Base-by-base conservation (phyloP, 2,888 invertebrate genomes). In the Lasioglossum villosulum region DNA sequence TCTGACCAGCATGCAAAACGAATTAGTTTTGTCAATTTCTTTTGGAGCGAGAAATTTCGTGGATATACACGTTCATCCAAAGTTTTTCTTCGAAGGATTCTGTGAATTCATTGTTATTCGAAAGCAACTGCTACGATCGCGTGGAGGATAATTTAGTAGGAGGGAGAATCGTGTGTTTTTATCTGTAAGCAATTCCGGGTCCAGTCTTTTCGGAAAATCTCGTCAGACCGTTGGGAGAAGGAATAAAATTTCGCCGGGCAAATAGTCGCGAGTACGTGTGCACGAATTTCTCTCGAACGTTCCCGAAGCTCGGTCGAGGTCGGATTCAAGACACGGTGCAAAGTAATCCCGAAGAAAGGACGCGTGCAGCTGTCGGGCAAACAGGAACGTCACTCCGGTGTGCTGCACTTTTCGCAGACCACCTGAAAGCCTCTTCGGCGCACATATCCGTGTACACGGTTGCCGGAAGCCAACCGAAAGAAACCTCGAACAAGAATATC, bases 381-480 rank as follows among this genome's bases (percentile, higher is more conserved):
- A 84, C 59, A 71, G 70, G 59, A 87, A 77, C 70, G 78, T 52
- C 68, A 75, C 59, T 52, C 70, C n/a, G 45, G 66, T n/a, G 52
- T n/a, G 34, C 71, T 80, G 81, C 56, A 78, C 34, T 87, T 81
- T 84, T 76, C 87, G 76, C 87, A 84, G 80, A 78, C 78, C 71
- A 78, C 59, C 75, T 71, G 78, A 71, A 75, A 78, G 79, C 78
- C 81, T 27, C 42, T 39, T 39, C 42, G 34, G 45, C 71, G 68
- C 56, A 70, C 66, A 71, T 37, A 77, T 71, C 73, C 79, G 56
- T 45, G 76, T 34, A 37, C 59, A 71, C 52, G 74, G n/a, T 71
- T 59, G 56, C 66, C 75, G 71, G 80, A 73, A 83, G 80, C 75
- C 81, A n/a, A 74, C 30, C 42, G 70, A 77, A 74, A 27, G 79